Evolutionary conservation across 1,140 invertebrate species (phyloP), one percentile per base, ranked within the genome.

Genomic region (Anagrus nilaparvatae): DNA sequence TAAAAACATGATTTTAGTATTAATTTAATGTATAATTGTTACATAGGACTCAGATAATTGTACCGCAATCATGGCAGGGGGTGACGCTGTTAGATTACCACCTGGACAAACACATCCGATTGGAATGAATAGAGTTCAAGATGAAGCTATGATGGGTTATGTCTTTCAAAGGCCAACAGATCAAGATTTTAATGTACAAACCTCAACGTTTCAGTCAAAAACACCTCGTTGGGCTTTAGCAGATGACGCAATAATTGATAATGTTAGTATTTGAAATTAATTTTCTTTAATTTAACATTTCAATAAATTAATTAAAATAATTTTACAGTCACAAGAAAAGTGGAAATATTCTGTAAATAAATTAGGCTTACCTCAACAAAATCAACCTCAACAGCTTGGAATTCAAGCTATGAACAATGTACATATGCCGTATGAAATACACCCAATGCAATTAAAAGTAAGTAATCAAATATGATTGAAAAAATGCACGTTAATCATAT

Each of bases 141-240:
- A 90, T 63, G 87, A 90, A 73, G 84, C 84, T 39, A 81, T 82
- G 59, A 85, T 90, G 47, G 81, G 84, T 52, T 91, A 91, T 63
- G 82, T 87, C 42, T 91, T 87, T 65, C 86, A 89, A 69, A 67
- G 86, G 50, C 79, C 83, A 41, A 74, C 76, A 42, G 84, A 89
- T 59, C 71, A 77, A 33, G 82, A 85, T 55, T 79, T 85, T 55
- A 71, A 74, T 48, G 70, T 73, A 19, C 63, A 67, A 42, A 58
- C 60, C 42, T 62, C 61, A 23, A 54, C 58, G 23, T 73, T 80
- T 67, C 79, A 78, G 50, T 76, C 73, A 17, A 85, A 83, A 63
- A 58, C 73, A 19, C 61, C 71, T 5, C 71, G 84, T 48, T 90
- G 86, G 86, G 78, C 83, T 27, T 69, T 83, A 24, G 84, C 81